Conservation (phyloP, 2,888 invertebrate genomes). For the Blera fallax region DNA sequence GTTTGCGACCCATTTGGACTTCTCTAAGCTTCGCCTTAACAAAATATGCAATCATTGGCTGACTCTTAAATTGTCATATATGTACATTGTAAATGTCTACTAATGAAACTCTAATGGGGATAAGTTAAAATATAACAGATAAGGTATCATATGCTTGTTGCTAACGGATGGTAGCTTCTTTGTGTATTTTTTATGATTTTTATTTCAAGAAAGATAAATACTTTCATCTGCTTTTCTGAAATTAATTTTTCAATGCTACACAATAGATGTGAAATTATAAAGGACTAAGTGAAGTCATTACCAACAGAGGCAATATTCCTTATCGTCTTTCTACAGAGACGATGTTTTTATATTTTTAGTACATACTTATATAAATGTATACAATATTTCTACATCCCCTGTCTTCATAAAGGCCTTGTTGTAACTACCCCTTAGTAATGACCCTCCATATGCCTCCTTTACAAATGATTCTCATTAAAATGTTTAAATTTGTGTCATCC, state of each 20-base stretch:
- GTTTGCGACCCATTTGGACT: no score
- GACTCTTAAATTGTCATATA: no score
- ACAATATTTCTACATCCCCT: neutral
- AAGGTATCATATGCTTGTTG: no score
- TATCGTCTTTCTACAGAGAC: neutral
- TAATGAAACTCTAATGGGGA: no score
- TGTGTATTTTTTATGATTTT: no score
- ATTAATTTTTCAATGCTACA: neutral
- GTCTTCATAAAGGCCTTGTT: neutral
- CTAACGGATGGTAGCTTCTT: no score
- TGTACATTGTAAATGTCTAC: no score
- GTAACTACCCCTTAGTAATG: neutral
- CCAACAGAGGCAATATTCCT: neutral
- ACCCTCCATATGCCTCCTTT: neutral
- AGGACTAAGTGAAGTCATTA: neutral
- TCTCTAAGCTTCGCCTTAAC: no score
- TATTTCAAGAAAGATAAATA: no score
- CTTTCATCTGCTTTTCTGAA: neutral
- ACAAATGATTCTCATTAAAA: conserved; percentile 23
- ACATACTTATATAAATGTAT: neutral
- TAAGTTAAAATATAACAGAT: no score
- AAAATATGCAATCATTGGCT: no score
- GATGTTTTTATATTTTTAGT: neutral
- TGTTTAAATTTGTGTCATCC: conserved; percentile 11
- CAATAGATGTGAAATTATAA: neutral